Percentiles rank a stretch among this genome's conserved stretches.
These are phyloP conservation scores for Epinotia demarniana DNA, from an alignment of 2,888 invertebrate species.

Conservation along the genomic window DNA sequence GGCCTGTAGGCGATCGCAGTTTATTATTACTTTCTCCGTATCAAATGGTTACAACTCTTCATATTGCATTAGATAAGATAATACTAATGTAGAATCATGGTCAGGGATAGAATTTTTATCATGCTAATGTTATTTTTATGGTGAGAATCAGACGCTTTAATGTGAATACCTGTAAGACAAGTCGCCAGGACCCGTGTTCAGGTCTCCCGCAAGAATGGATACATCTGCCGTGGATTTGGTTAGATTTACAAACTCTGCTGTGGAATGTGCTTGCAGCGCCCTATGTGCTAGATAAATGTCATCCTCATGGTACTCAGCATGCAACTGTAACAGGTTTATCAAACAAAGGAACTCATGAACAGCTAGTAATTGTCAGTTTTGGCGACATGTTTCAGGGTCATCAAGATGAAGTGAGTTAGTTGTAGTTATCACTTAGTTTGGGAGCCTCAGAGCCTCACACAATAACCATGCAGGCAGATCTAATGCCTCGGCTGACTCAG, in stretches of 20 bases:
- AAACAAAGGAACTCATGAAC: neutral
- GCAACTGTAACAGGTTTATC: conserved; percentile 85
- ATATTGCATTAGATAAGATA: too few species aligned
- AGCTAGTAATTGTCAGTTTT: too few species aligned
- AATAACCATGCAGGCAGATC: too few species aligned
- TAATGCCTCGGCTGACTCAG: too few species aligned
- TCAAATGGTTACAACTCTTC: too few species aligned
- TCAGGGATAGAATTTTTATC: neutral
- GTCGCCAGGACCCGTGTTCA: conserved; percentile 96
- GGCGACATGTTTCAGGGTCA: too few species aligned
- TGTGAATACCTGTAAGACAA: conserved; percentile 87
- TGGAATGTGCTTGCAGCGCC: conserved; percentile 96
- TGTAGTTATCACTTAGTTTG: too few species aligned
- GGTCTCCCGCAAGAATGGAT: conserved; percentile 95
- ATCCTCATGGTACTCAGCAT: conserved; percentile 95
- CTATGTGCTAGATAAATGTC: conserved; percentile 97
- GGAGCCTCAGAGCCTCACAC: too few species aligned
- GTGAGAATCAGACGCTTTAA: neutral
- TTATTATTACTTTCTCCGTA: too few species aligned
- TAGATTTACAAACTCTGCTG: conserved; percentile 96
- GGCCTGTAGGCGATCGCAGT: too few species aligned
- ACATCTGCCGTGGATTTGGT: conserved; percentile 92
- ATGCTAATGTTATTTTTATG: neutral
- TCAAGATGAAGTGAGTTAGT: too few species aligned
- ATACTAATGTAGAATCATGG: too few species aligned